A percentile compares a stretch with the other conserved stretches of the same genome.
phyloP scores from a whole-genome alignment of 1,140 invertebrate genomes.

The Leguminivora glycinivorella region DNA sequence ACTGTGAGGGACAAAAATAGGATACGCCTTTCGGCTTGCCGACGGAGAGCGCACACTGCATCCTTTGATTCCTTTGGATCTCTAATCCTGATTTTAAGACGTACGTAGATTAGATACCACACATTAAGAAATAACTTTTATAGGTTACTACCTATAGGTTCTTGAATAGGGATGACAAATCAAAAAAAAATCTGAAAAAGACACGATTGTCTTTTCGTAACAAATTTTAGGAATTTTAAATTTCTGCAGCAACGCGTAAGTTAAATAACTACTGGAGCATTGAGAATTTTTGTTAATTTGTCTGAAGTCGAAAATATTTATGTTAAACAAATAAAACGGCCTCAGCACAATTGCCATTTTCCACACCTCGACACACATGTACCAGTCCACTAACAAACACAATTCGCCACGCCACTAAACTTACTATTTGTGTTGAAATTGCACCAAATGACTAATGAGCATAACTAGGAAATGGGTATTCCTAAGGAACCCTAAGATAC shows the following conservation, averaged over 20 bases:
- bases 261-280: too few species aligned
- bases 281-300: too few species aligned
- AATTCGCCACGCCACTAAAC: neutral
- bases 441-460: neutral
- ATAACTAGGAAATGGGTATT: conserved; percentile 4
- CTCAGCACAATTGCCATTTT: neutral
- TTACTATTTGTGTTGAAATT: conserved; percentile 6
- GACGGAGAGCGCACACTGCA: conserved; percentile 9
- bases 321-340: neutral
- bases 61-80: neutral
- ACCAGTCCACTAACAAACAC: neutral
- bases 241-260: too few species aligned
- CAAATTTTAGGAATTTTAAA: too few species aligned
- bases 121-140: neutral
- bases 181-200: too few species aligned
- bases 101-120: too few species aligned
- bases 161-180: too few species aligned
- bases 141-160: too few species aligned
- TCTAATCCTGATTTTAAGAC: neutral
- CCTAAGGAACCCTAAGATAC: neutral
- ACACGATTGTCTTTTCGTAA: too few species aligned
- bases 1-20: conserved; percentile 8
- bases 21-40: conserved; percentile 9
- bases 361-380: neutral
- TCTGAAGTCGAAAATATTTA: neutral